Percentiles rank a stretch among this genome's conserved stretches.
These are phyloP conservation scores for Portevinia maculata DNA, from an alignment of 2,888 invertebrate genomes.

Conservation along the genomic window DNA sequence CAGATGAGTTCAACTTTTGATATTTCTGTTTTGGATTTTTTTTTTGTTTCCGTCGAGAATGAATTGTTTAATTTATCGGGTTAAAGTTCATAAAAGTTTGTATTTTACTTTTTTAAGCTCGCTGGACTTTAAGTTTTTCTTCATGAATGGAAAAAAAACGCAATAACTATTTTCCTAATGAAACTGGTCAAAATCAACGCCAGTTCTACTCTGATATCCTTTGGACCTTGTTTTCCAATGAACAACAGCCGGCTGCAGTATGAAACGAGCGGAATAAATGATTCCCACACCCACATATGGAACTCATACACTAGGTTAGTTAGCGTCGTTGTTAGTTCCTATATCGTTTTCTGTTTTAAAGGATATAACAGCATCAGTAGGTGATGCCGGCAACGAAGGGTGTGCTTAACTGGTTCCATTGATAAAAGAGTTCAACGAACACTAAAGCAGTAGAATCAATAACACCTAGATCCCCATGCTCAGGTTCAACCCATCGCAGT, in stretches of 20 bases:
- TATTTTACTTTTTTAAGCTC: too few species aligned
- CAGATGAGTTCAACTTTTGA: conserved; percentile 9
- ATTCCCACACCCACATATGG: conserved; percentile 8
- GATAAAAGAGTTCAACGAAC: conserved; percentile 50
- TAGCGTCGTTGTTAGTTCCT: neutral
- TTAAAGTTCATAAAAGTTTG: conserved; percentile 2
- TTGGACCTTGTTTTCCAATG: conserved; percentile 14
- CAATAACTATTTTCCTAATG: too few species aligned
- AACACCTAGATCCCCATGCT: neutral
- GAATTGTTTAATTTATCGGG: neutral
- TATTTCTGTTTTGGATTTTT: neutral
- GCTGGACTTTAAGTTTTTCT: too few species aligned
- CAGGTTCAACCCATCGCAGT: neutral
- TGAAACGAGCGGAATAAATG: conserved; percentile 24
- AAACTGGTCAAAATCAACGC: too few species aligned
- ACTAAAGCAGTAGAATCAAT: conserved; percentile 36
- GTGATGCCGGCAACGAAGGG: neutral
- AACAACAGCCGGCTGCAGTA: neutral
- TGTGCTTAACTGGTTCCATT: conserved; percentile 19
- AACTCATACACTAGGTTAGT: conserved; percentile 24
- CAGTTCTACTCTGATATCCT: conserved; percentile 3
- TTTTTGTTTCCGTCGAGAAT: too few species aligned
- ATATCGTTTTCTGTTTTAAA: conserved; percentile 10
- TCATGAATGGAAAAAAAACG: too few species aligned
- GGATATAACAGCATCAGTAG: conserved; percentile 6